Evolutionary conservation across 2,797 vertebrate genomes (phyloP).

Genomic region (Argentina silus): DNA sequence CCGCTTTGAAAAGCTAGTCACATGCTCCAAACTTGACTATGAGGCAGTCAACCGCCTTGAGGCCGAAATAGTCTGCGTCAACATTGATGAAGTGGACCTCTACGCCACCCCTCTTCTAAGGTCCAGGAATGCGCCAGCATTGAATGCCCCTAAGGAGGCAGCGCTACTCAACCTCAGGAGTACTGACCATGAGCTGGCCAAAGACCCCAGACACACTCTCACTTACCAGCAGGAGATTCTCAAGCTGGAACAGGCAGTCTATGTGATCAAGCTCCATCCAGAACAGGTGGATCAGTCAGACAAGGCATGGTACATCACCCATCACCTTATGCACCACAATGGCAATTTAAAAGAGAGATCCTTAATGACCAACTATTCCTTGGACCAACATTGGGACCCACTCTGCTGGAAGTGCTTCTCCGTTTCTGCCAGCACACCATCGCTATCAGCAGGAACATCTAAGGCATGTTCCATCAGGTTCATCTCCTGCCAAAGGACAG

Average conservation of each 20-base stretch:
- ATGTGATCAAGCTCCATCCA: not conserved
- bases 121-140: not conserved
- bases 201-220: not conserved
- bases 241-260: not conserved
- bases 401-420: not conserved
- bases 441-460: too few species aligned
- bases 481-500: too few species aligned
- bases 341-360: not conserved
- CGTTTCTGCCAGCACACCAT: not conserved
- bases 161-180: not conserved
- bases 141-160: not conserved
- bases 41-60: not conserved
- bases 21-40: not conserved
- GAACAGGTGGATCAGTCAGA: not conserved
- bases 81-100: not conserved
- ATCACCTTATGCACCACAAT: constrained; percentile 12
- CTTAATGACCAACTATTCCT: constrained; percentile 4
- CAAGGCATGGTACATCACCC: constrained; percentile 6
- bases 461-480: too few species aligned
- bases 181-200: not conserved
- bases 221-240: not conserved
- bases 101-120: not conserved
- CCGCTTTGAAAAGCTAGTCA: not conserved
- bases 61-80: not conserved
- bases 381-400: not conserved